phyloP scores from a whole-genome alignment of 2,888 invertebrate species.

The Campoletis raptor region DNA sequence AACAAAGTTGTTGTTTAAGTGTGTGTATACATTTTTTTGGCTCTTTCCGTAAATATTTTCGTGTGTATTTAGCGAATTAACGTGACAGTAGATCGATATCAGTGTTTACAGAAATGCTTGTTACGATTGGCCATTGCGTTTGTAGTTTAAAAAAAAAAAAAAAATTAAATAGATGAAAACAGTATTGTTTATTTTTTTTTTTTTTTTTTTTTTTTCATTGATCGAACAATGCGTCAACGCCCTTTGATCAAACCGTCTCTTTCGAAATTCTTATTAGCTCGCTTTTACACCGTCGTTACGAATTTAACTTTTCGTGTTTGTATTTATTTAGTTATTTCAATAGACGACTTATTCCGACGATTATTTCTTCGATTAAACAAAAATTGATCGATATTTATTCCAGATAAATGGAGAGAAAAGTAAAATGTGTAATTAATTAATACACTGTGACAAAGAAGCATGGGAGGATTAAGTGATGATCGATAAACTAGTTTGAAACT shows the following conservation, averaged over 20 bases:
- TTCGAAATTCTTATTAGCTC: background rate
- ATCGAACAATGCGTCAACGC: background rate
- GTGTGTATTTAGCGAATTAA: constrained; percentile 19
- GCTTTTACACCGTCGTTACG: background rate
- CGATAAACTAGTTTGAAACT: constrained; percentile 26
- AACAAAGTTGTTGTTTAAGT: constrained; percentile 7
- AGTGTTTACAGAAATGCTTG: constrained; percentile 17
- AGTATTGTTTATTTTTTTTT: constrained; percentile 5
- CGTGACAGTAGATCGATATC: constrained; percentile 22
- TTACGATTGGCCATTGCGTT: constrained; percentile 29
- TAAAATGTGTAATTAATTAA: constrained; percentile 29
- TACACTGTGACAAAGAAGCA: constrained; percentile 58
- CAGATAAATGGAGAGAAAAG: background rate
- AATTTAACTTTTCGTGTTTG: background rate
- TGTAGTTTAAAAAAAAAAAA: constrained; percentile 5
- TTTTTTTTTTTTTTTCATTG: background rate
- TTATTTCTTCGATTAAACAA: constrained; percentile 37
- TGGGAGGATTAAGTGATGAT: constrained; percentile 63
- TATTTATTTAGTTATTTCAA: background rate
- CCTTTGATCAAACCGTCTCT: background rate
- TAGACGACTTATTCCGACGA: constrained; percentile 41
- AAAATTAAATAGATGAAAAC: background rate
- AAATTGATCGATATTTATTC: constrained; percentile 24
- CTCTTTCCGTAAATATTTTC: constrained; percentile 31
- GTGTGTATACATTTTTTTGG: constrained; percentile 10